These are phyloP conservation scores for Parochlus steinenii DNA, from an alignment of 2,888 invertebrate genomes.

Conservation along the genomic window DNA sequence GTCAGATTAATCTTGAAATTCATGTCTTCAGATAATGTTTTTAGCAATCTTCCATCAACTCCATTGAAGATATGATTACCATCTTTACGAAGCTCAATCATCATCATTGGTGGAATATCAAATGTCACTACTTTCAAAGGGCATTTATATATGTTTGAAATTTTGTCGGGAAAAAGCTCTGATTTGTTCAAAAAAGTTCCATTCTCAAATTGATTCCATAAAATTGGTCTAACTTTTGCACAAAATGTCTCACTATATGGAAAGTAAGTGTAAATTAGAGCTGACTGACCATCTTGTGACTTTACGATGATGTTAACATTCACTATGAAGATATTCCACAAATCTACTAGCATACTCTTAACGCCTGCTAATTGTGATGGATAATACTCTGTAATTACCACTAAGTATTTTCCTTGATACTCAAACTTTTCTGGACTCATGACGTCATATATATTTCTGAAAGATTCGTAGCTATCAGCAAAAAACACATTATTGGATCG, in stretches of 20 bases:
- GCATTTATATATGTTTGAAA: constrained; percentile 2
- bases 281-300: neutral
- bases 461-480: constrained; percentile 4
- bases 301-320: neutral
- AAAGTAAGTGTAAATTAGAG: constrained; percentile 1
- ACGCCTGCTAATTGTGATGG: neutral
- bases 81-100: constrained; percentile 1
- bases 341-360: neutral
- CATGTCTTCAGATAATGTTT: neutral
- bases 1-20: constrained; percentile 9
- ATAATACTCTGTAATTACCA: constrained; percentile 4
- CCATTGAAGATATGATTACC: neutral
- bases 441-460: neutral
- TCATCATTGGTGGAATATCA: constrained; percentile 10
- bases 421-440: constrained; percentile 4
- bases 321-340: constrained; percentile 6
- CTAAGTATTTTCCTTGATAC: constrained; percentile 7
- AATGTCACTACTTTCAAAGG: constrained; percentile 8
- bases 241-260: neutral
- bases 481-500: constrained; percentile 7
- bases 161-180: constrained; percentile 3
- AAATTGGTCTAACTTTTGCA: constrained; percentile 1
- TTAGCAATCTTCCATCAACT: constrained; percentile 3
- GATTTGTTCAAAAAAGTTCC: neutral
- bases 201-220: constrained; percentile 2